A percentile compares a stretch with the other conserved stretches of the same genome.
Conservation (phyloP, 1,140 invertebrate genomes). For the Rhyzopertha dominica region DNA sequence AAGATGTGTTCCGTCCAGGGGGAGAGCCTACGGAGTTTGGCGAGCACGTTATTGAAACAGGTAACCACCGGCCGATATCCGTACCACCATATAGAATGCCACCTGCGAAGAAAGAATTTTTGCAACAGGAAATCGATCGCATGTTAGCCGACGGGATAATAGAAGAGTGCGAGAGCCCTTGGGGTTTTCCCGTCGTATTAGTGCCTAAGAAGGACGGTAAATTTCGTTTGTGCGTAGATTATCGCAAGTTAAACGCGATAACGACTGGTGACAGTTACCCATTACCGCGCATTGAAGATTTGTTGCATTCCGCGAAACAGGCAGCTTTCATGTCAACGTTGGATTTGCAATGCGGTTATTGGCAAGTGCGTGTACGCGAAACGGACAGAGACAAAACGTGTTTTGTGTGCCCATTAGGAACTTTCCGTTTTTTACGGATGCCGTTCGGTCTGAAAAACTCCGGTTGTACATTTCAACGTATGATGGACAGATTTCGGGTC, state of each 20-base stretch:
- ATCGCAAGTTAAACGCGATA: constrained; percentile 34
- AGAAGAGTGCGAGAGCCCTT: constrained; percentile 42
- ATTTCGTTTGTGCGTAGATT: constrained; percentile 39
- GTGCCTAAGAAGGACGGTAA: constrained; percentile 47
- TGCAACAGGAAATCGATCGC: constrained; percentile 19
- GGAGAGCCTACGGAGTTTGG: constrained; percentile 1
- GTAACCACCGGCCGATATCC: constrained; percentile 1
- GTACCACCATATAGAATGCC: constrained; percentile 6
- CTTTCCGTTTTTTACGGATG: constrained; percentile 44
- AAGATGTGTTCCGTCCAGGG: background rate
- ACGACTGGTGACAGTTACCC: constrained; percentile 39
- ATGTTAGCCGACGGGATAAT: constrained; percentile 42
- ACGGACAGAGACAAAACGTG: constrained; percentile 41
- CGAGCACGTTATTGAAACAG: background rate
- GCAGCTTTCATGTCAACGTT: constrained; percentile 44
- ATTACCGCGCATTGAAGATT: constrained; percentile 48
- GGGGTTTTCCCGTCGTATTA: constrained; percentile 48
- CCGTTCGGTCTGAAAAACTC: constrained; percentile 45
- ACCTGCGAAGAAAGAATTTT: background rate
- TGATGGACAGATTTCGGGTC: constrained; percentile 35
- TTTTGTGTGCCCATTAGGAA: constrained; percentile 42
- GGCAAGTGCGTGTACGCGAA: constrained; percentile 35
- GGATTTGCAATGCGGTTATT: constrained; percentile 44
- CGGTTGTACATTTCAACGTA: constrained; percentile 42
- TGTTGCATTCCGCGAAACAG: constrained; percentile 42